Evolutionary conservation across 2,797 vertebrate species (phyloP).

Genomic region (Myotis findleyi): DNA sequence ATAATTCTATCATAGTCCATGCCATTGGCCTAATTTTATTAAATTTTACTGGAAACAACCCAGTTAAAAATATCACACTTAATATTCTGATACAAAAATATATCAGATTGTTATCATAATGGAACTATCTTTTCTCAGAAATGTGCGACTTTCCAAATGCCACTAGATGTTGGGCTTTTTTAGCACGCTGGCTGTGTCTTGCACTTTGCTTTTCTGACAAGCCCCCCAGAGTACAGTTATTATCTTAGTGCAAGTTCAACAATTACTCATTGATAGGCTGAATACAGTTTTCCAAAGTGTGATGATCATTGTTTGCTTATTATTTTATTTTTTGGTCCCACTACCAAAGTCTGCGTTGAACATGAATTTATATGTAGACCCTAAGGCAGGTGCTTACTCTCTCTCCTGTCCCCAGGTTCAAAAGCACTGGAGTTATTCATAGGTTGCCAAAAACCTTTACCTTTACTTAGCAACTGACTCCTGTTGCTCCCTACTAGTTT

Average conservation of each 20-base stretch:
- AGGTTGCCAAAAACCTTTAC: not conserved
- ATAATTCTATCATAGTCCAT: not conserved
- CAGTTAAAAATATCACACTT: conserved; percentile 16
- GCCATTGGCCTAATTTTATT: not conserved
- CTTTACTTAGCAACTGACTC: not conserved
- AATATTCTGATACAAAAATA: not conserved
- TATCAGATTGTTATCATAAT: not conserved
- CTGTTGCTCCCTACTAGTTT: not conserved
- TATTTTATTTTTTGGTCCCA: not conserved
- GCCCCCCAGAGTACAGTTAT: not conserved
- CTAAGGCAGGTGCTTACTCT: not conserved
- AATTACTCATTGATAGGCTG: not conserved
- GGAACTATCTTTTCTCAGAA: not conserved
- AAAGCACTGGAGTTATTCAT: not conserved
- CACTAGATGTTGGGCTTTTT: not conserved
- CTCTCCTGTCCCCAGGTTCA: not conserved
- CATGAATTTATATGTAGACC: not conserved
- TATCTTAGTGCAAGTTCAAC: not conserved
- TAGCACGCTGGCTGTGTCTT: not conserved
- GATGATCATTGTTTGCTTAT: not conserved
- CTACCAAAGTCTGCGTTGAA: not conserved
- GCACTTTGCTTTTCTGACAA: conserved; percentile 11
- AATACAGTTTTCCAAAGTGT: not conserved
- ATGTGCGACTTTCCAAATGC: not conserved
- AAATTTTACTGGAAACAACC: not conserved